These are phyloP conservation scores for Drosophila kuntzei DNA, from an alignment of 2,888 invertebrate genomes.

Conservation along the genomic window DNA sequence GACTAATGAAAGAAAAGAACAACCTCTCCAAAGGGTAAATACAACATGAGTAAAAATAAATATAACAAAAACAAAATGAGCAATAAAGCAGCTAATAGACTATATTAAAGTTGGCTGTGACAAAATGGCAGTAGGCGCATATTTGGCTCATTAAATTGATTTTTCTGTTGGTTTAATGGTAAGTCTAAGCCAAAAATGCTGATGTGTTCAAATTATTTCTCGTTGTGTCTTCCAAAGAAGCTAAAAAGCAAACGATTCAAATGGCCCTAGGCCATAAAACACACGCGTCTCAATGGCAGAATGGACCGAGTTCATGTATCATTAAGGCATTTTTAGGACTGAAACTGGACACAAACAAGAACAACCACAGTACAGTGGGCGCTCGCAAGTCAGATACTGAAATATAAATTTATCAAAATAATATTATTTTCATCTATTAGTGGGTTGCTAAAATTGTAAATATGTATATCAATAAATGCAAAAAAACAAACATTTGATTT, in stretches of 20 bases:
- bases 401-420: background rate
- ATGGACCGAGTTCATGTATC: constrained; percentile 74
- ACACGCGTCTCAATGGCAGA: constrained; percentile 72
- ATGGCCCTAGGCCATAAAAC: constrained; percentile 75
- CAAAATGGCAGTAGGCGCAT: constrained; percentile 64
- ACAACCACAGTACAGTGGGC: constrained; percentile 19
- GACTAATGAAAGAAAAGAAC: constrained; percentile 53
- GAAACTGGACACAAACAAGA: constrained; percentile 42
- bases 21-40: constrained; percentile 52
- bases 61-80: constrained; percentile 33
- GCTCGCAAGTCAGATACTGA: background rate
- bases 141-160: constrained; percentile 74
- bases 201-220: constrained; percentile 52
- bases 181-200: constrained; percentile 58
- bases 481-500: too few relatives aligned
- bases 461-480: background rate
- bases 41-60: constrained; percentile 24
- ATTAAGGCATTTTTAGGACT: constrained; percentile 63
- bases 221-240: constrained; percentile 18
- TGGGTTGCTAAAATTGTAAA: background rate
- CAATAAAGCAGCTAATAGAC: constrained; percentile 75
- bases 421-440: background rate
- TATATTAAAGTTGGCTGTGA: constrained; percentile 66
- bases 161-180: constrained; percentile 31
- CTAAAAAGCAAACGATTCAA: constrained; percentile 65